Evolutionary conservation across 2,888 invertebrate species (phyloP), one percentile per base, ranked within the genome.

Genomic region (Melolontha melolontha): DNA sequence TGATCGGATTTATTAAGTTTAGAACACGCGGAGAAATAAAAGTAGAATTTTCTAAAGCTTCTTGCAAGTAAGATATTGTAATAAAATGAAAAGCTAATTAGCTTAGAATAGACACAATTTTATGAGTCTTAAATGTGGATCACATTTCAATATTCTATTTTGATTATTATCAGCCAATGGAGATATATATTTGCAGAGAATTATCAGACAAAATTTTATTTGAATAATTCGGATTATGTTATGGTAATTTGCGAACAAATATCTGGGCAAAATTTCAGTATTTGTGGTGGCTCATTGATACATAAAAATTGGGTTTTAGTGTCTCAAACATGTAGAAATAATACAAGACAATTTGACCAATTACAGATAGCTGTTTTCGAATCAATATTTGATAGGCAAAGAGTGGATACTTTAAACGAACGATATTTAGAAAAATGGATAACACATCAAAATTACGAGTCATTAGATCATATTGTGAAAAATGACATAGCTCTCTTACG

Each of bases 261-360:
- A 8, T 10, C 14, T 17, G 44, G 22, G 5, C 29, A 52, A 7
- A 39, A 17, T 10, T 42, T 59, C 34, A 62, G n/a, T 16, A 40
- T 69, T 16, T 71, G 71, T 49, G 67, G 64, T 6, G 71, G 65
- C 2, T 63, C 65, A 4, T n/a, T 71, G 12, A 67, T 71, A 40
- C 14, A 51, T n/a, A 29, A 55, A 0, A 11, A 44, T 10, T 71
- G 71, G 71, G 16, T 71, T 5, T 51, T 71, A 16, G 55, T 65
- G 2, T 71, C 71, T 5, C 59, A 67, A 29, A 67, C 27, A 41
- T 71, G 71, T 22, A 64, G 64, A 51, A 57, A n/a, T 6, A n/a
- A 14, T 22, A 5, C n/a, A 5, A 40, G 11, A 11, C 12, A n/a
- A 12, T 22, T 40, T 10, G 16, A 49, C 14, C n/a, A 12, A 10